These are phyloP conservation scores for human DNA, from an alignment of 2,113 vertebrate genomes.

Conservation along the genomic window GRCh38 chr14:38956001-38956500, in stretches of 20 bases:
- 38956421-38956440: background rate
- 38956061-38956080: background rate
- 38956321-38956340: slow-evolving; percentile 22
- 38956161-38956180: background rate
- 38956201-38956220: background rate
- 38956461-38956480: slow-evolving; percentile 6
- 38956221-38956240: background rate
- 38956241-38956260: background rate
- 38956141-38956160: background rate
- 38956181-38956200: background rate
- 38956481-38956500: slow-evolving; percentile 42
- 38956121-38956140: background rate
- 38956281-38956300: background rate
- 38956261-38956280: background rate
- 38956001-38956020: background rate
- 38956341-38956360: background rate
- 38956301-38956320: background rate
- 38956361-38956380: background rate
- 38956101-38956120: slow-evolving; percentile 3
- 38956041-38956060: background rate
- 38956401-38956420: background rate
- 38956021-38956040: background rate
- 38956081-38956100: background rate
- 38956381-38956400: background rate
- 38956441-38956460: slow-evolving; percentile 1